Evolutionary conservation across 2,888 invertebrate genomes (phyloP), one percentile per base, ranked within the genome.

Genomic region (Hyles lineata): DNA sequence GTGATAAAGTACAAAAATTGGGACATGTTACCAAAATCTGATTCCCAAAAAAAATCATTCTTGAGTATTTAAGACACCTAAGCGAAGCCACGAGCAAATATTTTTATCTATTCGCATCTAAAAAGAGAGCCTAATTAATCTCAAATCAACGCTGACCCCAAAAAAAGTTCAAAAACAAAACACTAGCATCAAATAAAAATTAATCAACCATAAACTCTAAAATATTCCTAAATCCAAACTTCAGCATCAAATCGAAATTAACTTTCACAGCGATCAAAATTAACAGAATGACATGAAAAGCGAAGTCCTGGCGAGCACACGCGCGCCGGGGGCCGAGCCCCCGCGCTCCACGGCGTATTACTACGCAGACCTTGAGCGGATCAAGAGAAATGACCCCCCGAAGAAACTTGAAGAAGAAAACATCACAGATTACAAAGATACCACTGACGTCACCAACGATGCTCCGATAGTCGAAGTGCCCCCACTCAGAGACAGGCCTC

Each of bases 271-370:
- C 32, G n/a, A 62, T 62, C 19, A 7, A 15, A 32, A 35, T 50
- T 17, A 67, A 55, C 55, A 55, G 21, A 63, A 63, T 63, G 63
- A 63, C 11, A 80, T 82, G 78, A 81, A 76, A 78, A 84, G 85
- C 79, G 83, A 79, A 75, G 86, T 79, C 63, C 77, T 91, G 87
- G 89, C 91, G 52, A 88, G 89, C 0, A 86, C 84, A 0, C 82
- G 94, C 74, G 91, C 92, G 73, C 84, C 91, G 60, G 90, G 91
- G 80, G 93, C 92, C 69, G 96, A 96, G 86, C 95, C 95, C 19
- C 96, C 96, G 77, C 95, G 96, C 82, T 95, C 96, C 76, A 95
- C 96, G 75, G 94, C 95, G 0, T 95, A 95, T 81, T 94, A 95
- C 85, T 96, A 96, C 87, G 96, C 95, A 0, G 96, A 96, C 77